A percentile compares a stretch with the other conserved stretches of the same genome.
Evolutionary conservation across 2,797 vertebrate genomes (phyloP).

Genomic region (Tamandua tetradactyla): DNA sequence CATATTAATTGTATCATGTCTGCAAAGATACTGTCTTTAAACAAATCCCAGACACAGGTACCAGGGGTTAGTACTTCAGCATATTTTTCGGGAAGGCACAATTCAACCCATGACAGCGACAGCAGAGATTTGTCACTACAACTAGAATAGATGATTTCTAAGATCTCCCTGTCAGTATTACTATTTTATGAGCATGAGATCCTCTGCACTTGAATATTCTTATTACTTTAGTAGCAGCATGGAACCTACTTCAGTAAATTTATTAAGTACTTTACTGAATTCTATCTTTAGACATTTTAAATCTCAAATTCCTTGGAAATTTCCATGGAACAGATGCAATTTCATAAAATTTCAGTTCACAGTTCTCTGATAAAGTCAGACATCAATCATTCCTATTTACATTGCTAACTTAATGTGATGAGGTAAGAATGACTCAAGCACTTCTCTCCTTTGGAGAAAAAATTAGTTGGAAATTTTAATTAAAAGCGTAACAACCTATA

Average conservation of each 20-base stretch:
- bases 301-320: constrained; percentile 29
- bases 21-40: too few relatives aligned
- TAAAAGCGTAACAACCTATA: background rate
- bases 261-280: background rate
- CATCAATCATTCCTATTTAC: constrained; percentile 21
- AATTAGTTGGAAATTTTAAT: background rate
- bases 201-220: background rate
- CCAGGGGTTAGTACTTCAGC: too few relatives aligned
- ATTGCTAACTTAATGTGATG: background rate
- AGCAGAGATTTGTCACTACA: background rate
- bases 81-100: too few relatives aligned
- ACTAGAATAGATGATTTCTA: background rate
- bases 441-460: background rate
- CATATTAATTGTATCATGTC: too few relatives aligned
- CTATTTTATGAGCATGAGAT: background rate
- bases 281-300: constrained; percentile 6
- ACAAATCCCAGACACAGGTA: too few relatives aligned
- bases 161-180: background rate
- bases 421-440: background rate
- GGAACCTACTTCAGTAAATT: background rate
- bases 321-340: background rate
- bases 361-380: constrained; percentile 20
- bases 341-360: background rate
- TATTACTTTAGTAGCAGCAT: background rate
- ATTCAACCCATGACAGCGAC: too few relatives aligned